A percentile compares a stretch with the other conserved stretches of the same genome.
phyloP scores from a whole-genome alignment of 1,140 invertebrate species.

The Nylanderia fulva region DNA sequence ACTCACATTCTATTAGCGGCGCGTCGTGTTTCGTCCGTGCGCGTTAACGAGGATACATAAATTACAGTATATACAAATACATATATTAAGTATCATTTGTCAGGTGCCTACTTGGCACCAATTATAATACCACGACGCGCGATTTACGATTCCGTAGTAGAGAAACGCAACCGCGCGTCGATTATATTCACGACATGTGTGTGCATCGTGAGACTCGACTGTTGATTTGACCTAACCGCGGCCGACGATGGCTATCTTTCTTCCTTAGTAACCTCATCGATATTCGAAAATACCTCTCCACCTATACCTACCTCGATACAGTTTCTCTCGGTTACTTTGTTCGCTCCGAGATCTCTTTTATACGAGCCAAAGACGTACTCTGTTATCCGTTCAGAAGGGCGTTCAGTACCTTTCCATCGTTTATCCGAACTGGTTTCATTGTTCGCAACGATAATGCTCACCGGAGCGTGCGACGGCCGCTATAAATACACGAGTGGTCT shows the following conservation, averaged over 20 bases:
- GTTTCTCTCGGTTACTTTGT: neutral
- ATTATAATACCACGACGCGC: neutral
- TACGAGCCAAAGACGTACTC: neutral
- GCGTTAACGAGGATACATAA: slow-evolving; percentile 48
- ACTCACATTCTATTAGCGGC: slow-evolving; percentile 18
- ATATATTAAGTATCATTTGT: slow-evolving; percentile 44
- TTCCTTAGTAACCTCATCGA: neutral
- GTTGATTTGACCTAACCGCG: neutral
- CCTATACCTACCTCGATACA: neutral
- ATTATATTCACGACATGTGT: neutral
- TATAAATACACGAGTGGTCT: slow-evolving; percentile 62
- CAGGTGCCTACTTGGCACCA: slow-evolving; percentile 2
- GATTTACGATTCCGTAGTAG: neutral
- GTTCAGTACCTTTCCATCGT: slow-evolving; percentile 37
- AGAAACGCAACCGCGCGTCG: neutral
- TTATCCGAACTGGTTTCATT: slow-evolving; percentile 52
- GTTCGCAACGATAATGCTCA: slow-evolving; percentile 60
- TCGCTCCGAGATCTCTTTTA: neutral
- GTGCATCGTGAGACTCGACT: slow-evolving; percentile 8
- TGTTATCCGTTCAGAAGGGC: slow-evolving; percentile 22
- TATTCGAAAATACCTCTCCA: neutral
- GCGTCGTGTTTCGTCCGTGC: neutral
- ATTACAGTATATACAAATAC: slow-evolving; percentile 51
- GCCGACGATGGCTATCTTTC: neutral
- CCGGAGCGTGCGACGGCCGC: slow-evolving; percentile 38